phyloP scores from a whole-genome alignment of 2,113 vertebrate genomes.

The Macheiramphus alcinus region DNA sequence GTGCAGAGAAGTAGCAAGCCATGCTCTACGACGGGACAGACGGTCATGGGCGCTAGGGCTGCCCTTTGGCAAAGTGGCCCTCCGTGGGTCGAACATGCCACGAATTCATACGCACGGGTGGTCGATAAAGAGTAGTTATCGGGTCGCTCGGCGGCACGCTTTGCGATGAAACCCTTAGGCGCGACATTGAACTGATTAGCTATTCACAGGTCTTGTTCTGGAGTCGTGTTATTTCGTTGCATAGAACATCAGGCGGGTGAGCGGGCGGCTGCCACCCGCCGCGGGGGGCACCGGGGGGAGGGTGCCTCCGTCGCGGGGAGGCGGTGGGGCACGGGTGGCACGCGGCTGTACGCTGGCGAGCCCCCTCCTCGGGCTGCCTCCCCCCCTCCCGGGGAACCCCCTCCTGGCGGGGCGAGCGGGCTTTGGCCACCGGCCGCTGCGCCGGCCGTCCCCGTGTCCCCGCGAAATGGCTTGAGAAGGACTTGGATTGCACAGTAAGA shows the following conservation, averaged over 20 bases:
- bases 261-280: constrained; percentile 75
- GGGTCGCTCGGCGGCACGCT: constrained; percentile 73
- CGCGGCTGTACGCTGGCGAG: neutral
- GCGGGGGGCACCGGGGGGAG: constrained; percentile 16
- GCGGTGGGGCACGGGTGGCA: fast-evolving
- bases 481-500: constrained; percentile 82
- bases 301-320: neutral
- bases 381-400: neutral
- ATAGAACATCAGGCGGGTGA: constrained; percentile 94
- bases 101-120: constrained; percentile 85
- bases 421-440: neutral
- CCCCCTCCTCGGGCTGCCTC: neutral
- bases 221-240: constrained; percentile 96
- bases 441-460: constrained; percentile 50
- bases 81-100: constrained; percentile 92
- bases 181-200: constrained; percentile 80
- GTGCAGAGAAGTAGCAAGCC: constrained; percentile 90
- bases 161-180: constrained; percentile 82
- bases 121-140: constrained; percentile 83
- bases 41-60: constrained; percentile 82
- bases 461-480: constrained; percentile 79
- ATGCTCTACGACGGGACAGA: constrained; percentile 91
- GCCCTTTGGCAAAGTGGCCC: constrained; percentile 93
- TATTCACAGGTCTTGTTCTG: constrained; percentile 82
- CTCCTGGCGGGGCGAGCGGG: neutral